Percentiles rank a stretch among this genome's conserved stretches.
These are phyloP conservation scores for Heliopora coerulea DNA, from an alignment of 92 coral and sea anemone genomes.

Conservation along the genomic window DNA sequence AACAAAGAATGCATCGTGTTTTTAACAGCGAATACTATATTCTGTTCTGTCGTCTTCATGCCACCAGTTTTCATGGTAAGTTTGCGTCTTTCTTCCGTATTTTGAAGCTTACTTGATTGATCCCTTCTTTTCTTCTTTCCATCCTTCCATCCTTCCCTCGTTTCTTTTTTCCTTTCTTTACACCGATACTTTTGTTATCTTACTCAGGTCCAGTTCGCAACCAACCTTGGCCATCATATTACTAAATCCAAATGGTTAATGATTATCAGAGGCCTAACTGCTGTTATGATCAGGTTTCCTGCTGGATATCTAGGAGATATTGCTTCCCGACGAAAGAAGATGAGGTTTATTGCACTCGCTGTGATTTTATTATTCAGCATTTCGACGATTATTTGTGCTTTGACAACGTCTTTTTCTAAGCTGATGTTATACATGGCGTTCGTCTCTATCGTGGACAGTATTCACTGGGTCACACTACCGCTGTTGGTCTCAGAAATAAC, in stretches of 20 bases:
- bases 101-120: neutral
- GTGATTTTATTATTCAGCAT: neutral
- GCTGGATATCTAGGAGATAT: neutral
- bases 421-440: constrained; percentile 8
- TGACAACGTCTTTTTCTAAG: neutral
- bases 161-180: neutral
- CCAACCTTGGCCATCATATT: constrained; percentile 3
- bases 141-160: neutral
- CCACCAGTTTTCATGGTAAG: constrained; percentile 55
- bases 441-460: neutral
- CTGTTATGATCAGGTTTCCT: neutral
- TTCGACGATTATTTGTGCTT: neutral
- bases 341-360: neutral
- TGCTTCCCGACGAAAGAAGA: neutral
- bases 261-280: neutral
- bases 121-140: neutral
- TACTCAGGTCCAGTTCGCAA: neutral
- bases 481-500: neutral
- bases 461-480: neutral
- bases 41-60: constrained; percentile 38
- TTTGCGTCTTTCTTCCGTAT: neutral
- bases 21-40: constrained; percentile 28
- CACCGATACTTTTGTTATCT: neutral
- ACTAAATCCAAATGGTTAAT: constrained; percentile 4
- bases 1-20: constrained; percentile 26